A percentile compares a stretch with the other conserved stretches of the same genome.
Evolutionary conservation across 2,797 vertebrate genomes (phyloP).

Genomic region (Simalia tracyae): DNA sequence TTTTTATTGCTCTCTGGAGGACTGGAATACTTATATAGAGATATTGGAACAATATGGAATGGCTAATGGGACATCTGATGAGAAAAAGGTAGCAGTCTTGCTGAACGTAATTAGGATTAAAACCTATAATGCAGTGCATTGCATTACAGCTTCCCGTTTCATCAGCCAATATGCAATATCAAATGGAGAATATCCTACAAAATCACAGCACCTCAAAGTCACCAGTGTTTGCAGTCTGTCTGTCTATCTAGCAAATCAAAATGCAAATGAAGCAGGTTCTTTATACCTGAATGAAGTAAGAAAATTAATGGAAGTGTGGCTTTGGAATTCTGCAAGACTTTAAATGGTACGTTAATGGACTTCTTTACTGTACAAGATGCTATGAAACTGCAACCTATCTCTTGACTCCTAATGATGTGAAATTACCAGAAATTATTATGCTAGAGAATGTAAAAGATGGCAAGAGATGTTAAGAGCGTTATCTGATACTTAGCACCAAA

Average conservation of each 20-base stretch:
- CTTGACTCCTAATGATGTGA: background rate
- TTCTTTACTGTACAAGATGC: background rate
- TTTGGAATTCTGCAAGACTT: background rate
- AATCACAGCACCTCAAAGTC: background rate
- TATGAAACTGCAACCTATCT: background rate
- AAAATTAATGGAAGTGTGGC: conserved; percentile 1
- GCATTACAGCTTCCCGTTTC: background rate
- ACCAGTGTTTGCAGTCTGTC: background rate
- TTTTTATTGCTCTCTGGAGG: conserved; percentile 5
- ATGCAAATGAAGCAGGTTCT: background rate
- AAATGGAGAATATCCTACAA: background rate
- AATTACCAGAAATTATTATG: background rate
- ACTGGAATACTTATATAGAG: background rate
- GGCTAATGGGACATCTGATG: conserved; percentile 1
- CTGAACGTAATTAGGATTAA: conserved; percentile 9
- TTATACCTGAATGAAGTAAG: background rate
- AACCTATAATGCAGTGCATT: conserved; percentile 5
- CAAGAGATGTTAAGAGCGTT: background rate
- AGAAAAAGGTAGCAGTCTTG: conserved; percentile 5
- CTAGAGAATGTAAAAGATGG: background rate
- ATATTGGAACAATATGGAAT: conserved; percentile 4
- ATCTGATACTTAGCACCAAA: background rate
- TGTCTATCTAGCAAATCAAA: conserved; percentile 4
- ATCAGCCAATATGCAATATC: background rate
- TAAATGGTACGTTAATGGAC: conserved; percentile 5